Percentiles rank a stretch among this genome's conserved stretches.
Conservation (phyloP, 2,797 vertebrate species). For the Acanthurus leucopareius region DNA sequence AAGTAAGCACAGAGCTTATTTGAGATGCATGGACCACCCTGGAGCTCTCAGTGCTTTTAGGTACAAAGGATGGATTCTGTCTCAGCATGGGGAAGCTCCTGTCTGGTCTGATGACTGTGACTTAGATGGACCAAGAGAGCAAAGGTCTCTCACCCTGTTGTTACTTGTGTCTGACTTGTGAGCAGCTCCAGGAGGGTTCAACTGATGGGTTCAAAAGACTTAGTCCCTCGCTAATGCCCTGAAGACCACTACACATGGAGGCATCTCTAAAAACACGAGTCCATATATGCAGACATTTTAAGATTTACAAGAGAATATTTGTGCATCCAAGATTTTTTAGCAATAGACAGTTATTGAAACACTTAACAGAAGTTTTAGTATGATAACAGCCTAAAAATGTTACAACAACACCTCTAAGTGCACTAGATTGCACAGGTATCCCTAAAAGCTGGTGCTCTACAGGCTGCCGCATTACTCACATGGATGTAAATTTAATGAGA, state of each 20-base stretch:
- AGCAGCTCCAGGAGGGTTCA: slow-evolving; percentile 31
- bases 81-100: slow-evolving; percentile 8
- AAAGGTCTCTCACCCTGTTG: slow-evolving; percentile 44
- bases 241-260: background rate
- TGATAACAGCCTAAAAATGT: background rate
- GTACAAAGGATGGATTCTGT: slow-evolving; percentile 31
- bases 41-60: slow-evolving; percentile 41
- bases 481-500: no score
- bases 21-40: slow-evolving; percentile 26
- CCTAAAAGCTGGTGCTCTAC: no score
- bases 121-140: slow-evolving; percentile 15
- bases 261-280: slow-evolving; percentile 7
- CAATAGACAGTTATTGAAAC: background rate
- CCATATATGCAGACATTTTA: background rate
- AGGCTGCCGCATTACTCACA: no score
- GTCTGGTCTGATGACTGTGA: slow-evolving; percentile 42
- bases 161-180: slow-evolving; percentile 15
- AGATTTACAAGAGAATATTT: no score
- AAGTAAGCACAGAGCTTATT: slow-evolving; percentile 14
- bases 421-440: background rate
- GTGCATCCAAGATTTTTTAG: background rate
- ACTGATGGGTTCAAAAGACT: slow-evolving; percentile 19
- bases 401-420: slow-evolving; percentile 5
- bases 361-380: background rate
- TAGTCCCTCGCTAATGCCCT: background rate